These are phyloP conservation scores for Orestias chungarensis DNA, from an alignment of 2,797 vertebrate genomes.

Conservation along the genomic window DNA sequence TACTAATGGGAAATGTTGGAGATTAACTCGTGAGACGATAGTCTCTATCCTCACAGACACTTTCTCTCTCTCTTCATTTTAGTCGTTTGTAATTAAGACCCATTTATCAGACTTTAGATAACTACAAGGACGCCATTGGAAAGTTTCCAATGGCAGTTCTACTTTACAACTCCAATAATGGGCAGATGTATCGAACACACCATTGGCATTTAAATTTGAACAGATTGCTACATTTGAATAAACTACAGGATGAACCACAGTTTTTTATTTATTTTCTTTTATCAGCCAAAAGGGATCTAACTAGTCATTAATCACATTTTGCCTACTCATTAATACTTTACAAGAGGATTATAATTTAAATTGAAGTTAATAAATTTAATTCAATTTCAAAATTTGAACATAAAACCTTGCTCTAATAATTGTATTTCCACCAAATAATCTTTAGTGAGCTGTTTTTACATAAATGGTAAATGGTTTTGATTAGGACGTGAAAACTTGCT, in stretches of 20 bases:
- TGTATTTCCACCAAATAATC: constrained; percentile 32
- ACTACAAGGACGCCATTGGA: constrained; percentile 7
- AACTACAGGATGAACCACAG: constrained; percentile 30
- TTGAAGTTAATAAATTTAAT: constrained; percentile 19
- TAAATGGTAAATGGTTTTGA: constrained; percentile 6
- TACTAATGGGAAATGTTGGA: constrained; percentile 18
- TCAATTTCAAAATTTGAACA: constrained; percentile 42
- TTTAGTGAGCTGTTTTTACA: constrained; percentile 21
- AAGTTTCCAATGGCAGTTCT: constrained; percentile 9
- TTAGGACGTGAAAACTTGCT: not conserved
- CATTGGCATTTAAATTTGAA: constrained; percentile 24
- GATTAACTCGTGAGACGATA: not conserved
- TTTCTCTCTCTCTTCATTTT: constrained; percentile 1
- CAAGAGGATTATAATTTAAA: constrained; percentile 24
- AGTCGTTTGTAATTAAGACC: constrained; percentile 28
- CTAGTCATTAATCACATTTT: constrained; percentile 38
- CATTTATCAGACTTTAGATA: constrained; percentile 24
- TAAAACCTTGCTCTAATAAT: constrained; percentile 34
- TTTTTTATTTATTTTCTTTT: constrained; percentile 41
- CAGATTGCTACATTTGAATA: constrained; percentile 33
- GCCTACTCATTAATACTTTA: constrained; percentile 47
- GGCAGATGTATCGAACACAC: constrained; percentile 18
- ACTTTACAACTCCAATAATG: constrained; percentile 27
- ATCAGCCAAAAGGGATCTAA: constrained; percentile 42
- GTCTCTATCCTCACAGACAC: not conserved